These are phyloP conservation scores for Phymorhynchus buccinoides DNA, from an alignment of 1,140 invertebrate species.

Conservation along the genomic window DNA sequence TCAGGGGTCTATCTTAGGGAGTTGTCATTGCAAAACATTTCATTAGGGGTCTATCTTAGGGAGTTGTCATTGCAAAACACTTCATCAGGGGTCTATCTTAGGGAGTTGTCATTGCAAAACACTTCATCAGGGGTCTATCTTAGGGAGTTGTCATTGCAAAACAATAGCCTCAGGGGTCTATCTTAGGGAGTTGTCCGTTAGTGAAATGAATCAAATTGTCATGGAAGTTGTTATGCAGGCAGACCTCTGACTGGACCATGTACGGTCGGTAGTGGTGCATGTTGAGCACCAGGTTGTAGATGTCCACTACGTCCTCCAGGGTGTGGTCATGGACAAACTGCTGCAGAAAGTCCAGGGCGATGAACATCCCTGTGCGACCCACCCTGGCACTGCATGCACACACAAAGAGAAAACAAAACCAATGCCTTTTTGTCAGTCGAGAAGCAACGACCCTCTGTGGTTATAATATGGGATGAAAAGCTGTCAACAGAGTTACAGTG, in stretches of 20 bases:
- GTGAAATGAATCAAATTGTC: not conserved
- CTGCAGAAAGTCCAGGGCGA: constrained; percentile 44
- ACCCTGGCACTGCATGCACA: constrained; percentile 40
- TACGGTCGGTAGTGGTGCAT: constrained; percentile 87
- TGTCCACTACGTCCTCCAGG: constrained; percentile 86
- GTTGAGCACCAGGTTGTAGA: constrained; percentile 97
- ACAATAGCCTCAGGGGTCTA: not conserved
- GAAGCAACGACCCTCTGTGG: no score
- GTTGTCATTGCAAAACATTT: no score
- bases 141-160: not conserved
- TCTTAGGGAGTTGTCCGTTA: not conserved
- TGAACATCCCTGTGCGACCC: constrained; percentile 45
- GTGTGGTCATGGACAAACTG: constrained; percentile 23
- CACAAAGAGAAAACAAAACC: not conserved
- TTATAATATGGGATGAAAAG: no score
- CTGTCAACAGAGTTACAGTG: no score
- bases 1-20: no score
- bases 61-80: not conserved
- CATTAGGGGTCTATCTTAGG: no score
- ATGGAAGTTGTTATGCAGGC: not conserved
- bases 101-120: not conserved
- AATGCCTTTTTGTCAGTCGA: no score
- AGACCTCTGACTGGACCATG: constrained; percentile 85
- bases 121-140: not conserved
- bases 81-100: not conserved